Percentiles rank a stretch among this genome's conserved stretches.
These are phyloP conservation scores for Cheumatopsyche charites DNA, from an alignment of 1,140 invertebrate genomes.

Conservation along the genomic window DNA sequence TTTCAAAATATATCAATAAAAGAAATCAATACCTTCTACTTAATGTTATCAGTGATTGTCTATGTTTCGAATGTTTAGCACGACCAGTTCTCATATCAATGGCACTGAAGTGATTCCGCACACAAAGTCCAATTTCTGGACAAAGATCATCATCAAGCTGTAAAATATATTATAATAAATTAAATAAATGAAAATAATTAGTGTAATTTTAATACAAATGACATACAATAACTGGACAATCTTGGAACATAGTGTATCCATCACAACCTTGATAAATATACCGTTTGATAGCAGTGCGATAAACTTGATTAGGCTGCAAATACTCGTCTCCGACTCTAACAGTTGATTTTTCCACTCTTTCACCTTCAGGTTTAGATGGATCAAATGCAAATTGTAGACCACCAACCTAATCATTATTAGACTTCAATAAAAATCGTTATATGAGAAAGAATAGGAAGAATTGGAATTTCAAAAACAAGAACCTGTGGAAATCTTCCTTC, in stretches of 20 bases:
- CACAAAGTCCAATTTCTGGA: constrained; percentile 77
- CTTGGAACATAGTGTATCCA: constrained; percentile 81
- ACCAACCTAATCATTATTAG: constrained; percentile 65
- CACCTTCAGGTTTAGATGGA: constrained; percentile 71
- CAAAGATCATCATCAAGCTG: constrained; percentile 83
- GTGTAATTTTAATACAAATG: background rate
- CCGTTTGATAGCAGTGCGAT: constrained; percentile 81
- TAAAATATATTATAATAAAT: constrained; percentile 15
- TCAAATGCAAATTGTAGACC: constrained; percentile 87
- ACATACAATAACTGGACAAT: constrained; percentile 74
- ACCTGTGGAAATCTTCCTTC: constrained; percentile 85
- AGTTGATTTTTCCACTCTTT: constrained; percentile 71
- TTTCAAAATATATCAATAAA: constrained; percentile 23
- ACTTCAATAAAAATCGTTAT: background rate
- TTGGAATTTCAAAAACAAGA: background rate
- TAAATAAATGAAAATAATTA: constrained; percentile 5
- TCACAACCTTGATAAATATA: constrained; percentile 82
- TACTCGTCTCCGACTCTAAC: constrained; percentile 87
- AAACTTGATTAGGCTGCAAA: constrained; percentile 72
- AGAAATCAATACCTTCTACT: constrained; percentile 66
- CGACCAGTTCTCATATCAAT: constrained; percentile 78
- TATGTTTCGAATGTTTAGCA: constrained; percentile 76
- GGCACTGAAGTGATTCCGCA: constrained; percentile 88
- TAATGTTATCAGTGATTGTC: constrained; percentile 81
- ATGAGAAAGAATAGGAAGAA: background rate